Evolutionary conservation across 2,113 vertebrate species (phyloP).

Genomic region (Erpornis zantholeuca): DNA sequence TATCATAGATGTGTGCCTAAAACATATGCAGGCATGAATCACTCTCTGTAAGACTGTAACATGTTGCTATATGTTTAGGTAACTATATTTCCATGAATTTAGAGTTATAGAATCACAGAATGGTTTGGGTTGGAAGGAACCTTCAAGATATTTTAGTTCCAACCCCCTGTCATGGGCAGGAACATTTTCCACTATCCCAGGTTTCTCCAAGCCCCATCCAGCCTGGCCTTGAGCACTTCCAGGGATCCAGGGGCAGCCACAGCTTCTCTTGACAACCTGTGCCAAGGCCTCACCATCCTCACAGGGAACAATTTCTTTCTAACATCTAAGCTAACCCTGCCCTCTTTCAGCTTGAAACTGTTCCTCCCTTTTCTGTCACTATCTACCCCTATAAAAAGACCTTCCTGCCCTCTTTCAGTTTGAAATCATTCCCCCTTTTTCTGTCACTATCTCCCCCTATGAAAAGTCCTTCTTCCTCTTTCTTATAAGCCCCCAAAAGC

Average conservation of each 20-base stretch:
- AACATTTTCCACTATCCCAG: background rate
- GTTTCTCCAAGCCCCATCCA: accelerated
- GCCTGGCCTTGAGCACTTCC: accelerated
- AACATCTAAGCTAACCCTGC: background rate
- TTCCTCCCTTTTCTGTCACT: background rate
- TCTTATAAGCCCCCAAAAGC: background rate
- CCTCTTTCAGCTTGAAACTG: background rate
- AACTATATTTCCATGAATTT: background rate
- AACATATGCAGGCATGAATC: background rate
- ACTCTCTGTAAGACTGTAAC: background rate
- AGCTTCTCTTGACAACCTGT: background rate
- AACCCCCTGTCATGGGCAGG: background rate
- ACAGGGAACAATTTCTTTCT: background rate
- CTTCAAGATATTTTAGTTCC: background rate
- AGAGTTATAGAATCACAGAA: background rate
- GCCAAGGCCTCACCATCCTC: background rate
- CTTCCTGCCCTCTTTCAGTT: background rate
- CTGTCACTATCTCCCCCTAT: background rate
- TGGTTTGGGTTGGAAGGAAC: background rate
- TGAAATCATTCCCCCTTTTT: background rate
- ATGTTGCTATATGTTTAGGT: accelerated
- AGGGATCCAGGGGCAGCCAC: background rate
- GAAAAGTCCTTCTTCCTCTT: background rate
- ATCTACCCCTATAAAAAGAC: background rate
- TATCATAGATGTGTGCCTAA: background rate